Conservation (phyloP, 2,113 vertebrate genomes). For the Megaceryle maxima region DNA sequence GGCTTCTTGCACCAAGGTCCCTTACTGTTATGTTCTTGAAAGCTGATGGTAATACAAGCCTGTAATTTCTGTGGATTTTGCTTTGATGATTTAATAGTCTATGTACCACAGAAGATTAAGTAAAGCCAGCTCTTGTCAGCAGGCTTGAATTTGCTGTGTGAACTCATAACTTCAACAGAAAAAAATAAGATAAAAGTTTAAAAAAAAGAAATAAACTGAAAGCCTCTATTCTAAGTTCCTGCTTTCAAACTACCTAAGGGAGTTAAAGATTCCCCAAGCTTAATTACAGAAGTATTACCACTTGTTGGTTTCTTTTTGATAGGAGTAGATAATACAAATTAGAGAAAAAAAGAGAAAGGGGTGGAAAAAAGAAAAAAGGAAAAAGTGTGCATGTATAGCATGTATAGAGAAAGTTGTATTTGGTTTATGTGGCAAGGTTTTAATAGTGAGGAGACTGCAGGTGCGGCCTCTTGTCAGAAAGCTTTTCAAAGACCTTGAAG, state of each 20-base stretch:
- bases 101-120: not conserved
- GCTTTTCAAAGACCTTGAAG: not conserved
- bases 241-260: not conserved
- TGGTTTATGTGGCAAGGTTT: not conserved
- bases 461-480: not conserved
- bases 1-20: not conserved
- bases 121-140: not conserved
- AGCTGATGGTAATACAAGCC: not conserved
- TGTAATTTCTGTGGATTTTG: not conserved
- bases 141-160: constrained; percentile 5
- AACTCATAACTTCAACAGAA: not conserved
- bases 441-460: not conserved
- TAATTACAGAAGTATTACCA: not conserved
- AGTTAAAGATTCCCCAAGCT: not conserved
- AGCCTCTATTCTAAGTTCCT: not conserved
- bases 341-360: not conserved
- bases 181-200: not conserved
- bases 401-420: not conserved
- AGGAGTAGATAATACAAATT: not conserved
- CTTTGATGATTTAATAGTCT: constrained; percentile 9
- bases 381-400: not conserved
- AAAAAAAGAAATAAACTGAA: not conserved
- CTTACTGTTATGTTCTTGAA: not conserved
- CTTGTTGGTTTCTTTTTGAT: not conserved
- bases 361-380: not conserved